Evolutionary conservation across 2,888 invertebrate species (phyloP).

Genomic region (Hedychridium roseum): DNA sequence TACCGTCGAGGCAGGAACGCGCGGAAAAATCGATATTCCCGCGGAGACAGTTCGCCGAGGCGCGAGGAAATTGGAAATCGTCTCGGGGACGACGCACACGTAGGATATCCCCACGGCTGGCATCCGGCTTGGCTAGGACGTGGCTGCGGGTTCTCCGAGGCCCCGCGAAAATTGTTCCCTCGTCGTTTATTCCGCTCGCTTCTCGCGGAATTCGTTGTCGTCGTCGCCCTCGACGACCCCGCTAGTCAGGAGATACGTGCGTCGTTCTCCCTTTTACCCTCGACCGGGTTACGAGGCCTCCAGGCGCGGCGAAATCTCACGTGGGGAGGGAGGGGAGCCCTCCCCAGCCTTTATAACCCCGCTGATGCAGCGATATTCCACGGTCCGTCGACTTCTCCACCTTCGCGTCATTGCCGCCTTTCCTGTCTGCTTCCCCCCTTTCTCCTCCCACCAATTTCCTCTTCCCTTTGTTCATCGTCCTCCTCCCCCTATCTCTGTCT

Average conservation of each 20-base stretch:
- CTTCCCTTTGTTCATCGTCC: not conserved
- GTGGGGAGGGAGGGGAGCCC: no score
- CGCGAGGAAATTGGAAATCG: slow-evolving; percentile 4
- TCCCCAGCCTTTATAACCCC: slow-evolving; percentile 15
- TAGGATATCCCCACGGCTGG: no score
- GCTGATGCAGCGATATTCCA: slow-evolving; percentile 36
- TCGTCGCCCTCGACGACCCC: slow-evolving; percentile 11
- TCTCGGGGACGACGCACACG: not conserved
- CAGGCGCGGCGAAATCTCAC: no score
- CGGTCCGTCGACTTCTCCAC: not conserved
- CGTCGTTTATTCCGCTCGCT: slow-evolving; percentile 30
- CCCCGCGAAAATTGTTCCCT: no score
- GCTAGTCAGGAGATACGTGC: slow-evolving; percentile 26
- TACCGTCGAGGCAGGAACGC: not conserved
- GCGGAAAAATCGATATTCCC: slow-evolving; percentile 1
- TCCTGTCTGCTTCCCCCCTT: slow-evolving; percentile 5
- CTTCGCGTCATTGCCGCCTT: slow-evolving; percentile 3
- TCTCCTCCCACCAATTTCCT: not conserved
- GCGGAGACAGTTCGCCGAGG: not conserved
- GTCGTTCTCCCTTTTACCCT: slow-evolving; percentile 8
- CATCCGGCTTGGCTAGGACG: no score
- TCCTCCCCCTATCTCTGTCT: not conserved
- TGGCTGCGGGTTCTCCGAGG: no score
- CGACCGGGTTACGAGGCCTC: no score
- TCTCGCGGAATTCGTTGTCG: slow-evolving; percentile 14